These are phyloP conservation scores for Lasiurus cinereus DNA, from an alignment of 2,113 vertebrate species.

Conservation along the genomic window DNA sequence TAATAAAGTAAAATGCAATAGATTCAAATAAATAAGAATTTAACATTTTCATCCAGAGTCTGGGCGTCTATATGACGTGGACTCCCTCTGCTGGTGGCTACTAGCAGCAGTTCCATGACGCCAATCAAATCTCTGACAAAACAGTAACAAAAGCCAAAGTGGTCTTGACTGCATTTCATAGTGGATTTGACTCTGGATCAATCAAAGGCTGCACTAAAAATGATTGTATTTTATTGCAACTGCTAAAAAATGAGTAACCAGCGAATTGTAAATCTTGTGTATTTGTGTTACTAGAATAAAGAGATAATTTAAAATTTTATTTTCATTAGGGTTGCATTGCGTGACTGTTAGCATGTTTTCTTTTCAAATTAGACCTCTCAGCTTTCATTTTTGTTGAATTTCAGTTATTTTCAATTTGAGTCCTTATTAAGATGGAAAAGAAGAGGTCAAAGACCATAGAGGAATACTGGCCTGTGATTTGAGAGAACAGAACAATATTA, in stretches of 20 bases:
- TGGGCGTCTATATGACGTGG: background rate
- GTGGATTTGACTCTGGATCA: background rate
- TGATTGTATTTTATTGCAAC: background rate
- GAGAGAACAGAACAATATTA: background rate
- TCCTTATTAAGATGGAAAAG: conserved; percentile 46
- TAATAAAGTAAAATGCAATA: conserved; percentile 26
- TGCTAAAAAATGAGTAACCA: background rate
- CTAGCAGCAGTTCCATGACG: background rate
- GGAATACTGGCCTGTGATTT: background rate
- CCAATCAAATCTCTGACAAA: background rate
- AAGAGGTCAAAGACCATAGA: background rate
- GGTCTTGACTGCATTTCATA: background rate
- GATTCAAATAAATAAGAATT: conserved; percentile 33
- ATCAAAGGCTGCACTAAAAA: conserved; percentile 21
- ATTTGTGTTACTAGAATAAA: conserved; percentile 37
- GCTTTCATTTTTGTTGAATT: conserved; percentile 47
- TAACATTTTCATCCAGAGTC: background rate
- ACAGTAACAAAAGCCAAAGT: background rate
- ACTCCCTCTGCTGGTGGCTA: conserved; percentile 76
- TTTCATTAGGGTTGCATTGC: background rate
- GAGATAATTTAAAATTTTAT: conserved; percentile 19
- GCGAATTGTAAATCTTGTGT: background rate
- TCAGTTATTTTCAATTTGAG: conserved; percentile 13
- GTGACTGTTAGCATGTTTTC: conserved; percentile 18
- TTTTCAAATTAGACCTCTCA: conserved; percentile 26